phyloP scores from a whole-genome alignment of 2,888 invertebrate genomes.

The Cistogaster globosa region DNA sequence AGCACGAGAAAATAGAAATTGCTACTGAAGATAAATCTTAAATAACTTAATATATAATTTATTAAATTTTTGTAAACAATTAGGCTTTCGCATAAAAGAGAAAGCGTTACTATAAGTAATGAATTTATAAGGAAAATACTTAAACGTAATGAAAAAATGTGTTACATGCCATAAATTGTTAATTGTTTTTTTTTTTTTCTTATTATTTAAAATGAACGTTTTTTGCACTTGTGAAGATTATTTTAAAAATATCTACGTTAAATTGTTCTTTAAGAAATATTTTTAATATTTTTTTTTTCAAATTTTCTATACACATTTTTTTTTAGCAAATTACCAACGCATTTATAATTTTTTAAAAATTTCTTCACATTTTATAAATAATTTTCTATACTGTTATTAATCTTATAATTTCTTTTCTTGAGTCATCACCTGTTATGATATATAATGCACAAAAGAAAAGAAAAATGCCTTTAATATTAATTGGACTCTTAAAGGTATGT shows the following conservation, averaged over 20 bases:
- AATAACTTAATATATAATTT: neutral
- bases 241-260: neutral
- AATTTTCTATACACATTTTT: neutral
- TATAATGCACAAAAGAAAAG: neutral
- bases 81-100: neutral
- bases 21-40: neutral
- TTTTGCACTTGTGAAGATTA: neutral
- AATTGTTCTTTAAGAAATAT: neutral
- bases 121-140: too few relatives aligned
- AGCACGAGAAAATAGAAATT: neutral
- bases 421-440: neutral
- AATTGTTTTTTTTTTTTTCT: too few relatives aligned
- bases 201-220: too few relatives aligned
- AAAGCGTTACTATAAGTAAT: neutral
- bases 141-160: too few relatives aligned
- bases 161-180: too few relatives aligned
- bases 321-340: constrained; percentile 3
- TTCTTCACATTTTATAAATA: neutral
- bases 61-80: constrained; percentile 6
- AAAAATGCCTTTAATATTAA: constrained; percentile 21
- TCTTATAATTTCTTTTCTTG: neutral
- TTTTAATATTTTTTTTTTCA: neutral
- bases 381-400: constrained; percentile 41
- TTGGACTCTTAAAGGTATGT: constrained; percentile 21
- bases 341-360: constrained; percentile 21